A percentile compares a stretch with the other conserved stretches of the same genome.
These are phyloP conservation scores for Pomacea maculata DNA, from an alignment of 1,140 invertebrate species.

Conservation along the genomic window DNA sequence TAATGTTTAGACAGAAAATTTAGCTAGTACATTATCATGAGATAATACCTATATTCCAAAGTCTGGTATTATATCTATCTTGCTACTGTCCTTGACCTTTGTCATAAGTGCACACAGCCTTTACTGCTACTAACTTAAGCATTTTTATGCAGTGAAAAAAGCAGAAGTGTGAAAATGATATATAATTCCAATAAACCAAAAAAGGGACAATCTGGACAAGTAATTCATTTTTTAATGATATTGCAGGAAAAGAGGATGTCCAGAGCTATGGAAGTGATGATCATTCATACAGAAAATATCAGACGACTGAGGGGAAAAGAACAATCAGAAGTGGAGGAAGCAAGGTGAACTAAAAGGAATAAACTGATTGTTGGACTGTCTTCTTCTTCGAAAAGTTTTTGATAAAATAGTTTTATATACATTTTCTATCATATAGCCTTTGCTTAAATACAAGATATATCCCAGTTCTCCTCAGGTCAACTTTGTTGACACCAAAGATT, in stretches of 20 bases:
- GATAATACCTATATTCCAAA: too few species aligned
- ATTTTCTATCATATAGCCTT: neutral
- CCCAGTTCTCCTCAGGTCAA: too few species aligned
- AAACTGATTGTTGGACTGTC: neutral
- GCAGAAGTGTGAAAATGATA: too few species aligned
- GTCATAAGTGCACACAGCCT: too few species aligned
- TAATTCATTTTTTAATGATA: neutral
- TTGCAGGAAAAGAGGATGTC: constrained; percentile 68
- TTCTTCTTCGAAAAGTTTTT: neutral
- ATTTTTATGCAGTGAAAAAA: too few species aligned
- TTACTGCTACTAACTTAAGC: too few species aligned
- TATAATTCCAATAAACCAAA: too few species aligned
- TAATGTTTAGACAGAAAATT: too few species aligned
- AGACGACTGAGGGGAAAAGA: constrained; percentile 65
- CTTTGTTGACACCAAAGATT: neutral
- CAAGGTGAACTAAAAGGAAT: constrained; percentile 47
- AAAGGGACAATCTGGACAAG: too few species aligned
- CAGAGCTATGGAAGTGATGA: constrained; percentile 69
- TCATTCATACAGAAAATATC: constrained; percentile 69
- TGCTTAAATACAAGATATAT: neutral
- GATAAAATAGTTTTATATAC: neutral
- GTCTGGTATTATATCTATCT: too few species aligned
- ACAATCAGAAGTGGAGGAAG: constrained; percentile 66
- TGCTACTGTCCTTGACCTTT: too few species aligned
- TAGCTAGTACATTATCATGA: too few species aligned